Percentiles rank a stretch among this genome's conserved stretches.
These are phyloP conservation scores for Eledona agricola DNA, from an alignment of 2,888 invertebrate species.

Conservation along the genomic window DNA sequence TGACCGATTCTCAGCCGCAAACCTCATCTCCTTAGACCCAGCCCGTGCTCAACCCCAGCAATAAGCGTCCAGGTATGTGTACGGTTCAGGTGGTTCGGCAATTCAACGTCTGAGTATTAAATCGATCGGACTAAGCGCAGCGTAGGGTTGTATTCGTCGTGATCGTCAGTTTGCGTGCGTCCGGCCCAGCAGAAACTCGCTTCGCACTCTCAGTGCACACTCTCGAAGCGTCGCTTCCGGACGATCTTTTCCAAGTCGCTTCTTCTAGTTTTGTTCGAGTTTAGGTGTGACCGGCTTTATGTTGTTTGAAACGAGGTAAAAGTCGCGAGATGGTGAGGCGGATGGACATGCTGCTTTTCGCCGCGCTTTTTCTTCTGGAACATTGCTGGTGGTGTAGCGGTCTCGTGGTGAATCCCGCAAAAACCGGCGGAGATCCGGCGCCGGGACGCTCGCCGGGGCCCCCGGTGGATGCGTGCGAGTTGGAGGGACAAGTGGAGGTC, in stretches of 20 bases:
- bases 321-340: conserved; percentile 7
- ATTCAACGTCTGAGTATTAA: conserved; percentile 51
- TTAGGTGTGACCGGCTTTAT: conserved; percentile 29
- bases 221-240: conserved; percentile 12
- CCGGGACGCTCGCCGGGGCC: conserved; percentile 74
- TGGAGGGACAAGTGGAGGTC: conserved; percentile 47
- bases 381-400: conserved; percentile 34
- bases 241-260: conserved; percentile 17
- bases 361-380: conserved; percentile 15
- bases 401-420: conserved; percentile 47
- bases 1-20: too few relatives aligned
- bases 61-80: conserved; percentile 25
- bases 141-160: conserved; percentile 40
- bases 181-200: conserved; percentile 51
- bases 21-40: too few relatives aligned
- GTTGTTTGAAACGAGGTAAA: background rate
- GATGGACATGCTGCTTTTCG: conserved; percentile 23
- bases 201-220: conserved; percentile 46
- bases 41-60: conserved; percentile 2
- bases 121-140: conserved; percentile 51
- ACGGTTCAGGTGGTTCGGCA: conserved; percentile 46
- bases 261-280: conserved; percentile 29
- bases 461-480: conserved; percentile 54
- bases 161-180: conserved; percentile 54
- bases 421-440: conserved; percentile 70